These are phyloP conservation scores for Dicrostonyx torquatus DNA, from an alignment of 2,797 vertebrate genomes.

Conservation along the genomic window DNA sequence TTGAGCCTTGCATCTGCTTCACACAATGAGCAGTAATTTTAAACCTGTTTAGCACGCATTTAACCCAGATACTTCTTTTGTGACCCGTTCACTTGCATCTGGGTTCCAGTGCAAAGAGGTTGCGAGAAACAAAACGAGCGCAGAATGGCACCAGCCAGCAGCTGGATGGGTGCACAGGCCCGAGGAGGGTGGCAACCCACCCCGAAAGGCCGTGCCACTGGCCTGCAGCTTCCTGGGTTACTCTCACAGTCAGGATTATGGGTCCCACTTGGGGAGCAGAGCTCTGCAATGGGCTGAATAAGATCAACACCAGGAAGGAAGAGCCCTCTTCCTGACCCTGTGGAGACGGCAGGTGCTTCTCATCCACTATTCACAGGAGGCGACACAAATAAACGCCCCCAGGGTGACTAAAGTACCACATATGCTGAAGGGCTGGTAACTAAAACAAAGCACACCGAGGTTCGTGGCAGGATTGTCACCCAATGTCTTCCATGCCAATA, in stretches of 20 bases:
- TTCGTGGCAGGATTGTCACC: accelerated
- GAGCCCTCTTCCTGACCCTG: too few species aligned
- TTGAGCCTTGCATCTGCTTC: conserved; percentile 88
- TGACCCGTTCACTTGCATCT: conserved; percentile 87
- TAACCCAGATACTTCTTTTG: conserved; percentile 89
- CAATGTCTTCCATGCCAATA: background rate
- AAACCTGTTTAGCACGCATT: conserved; percentile 89
- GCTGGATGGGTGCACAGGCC: conserved; percentile 80
- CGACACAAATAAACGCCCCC: background rate
- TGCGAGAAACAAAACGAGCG: conserved; percentile 83
- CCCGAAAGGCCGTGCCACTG: background rate
- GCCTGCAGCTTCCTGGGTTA: background rate
- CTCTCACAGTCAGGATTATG: background rate
- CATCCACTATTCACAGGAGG: too few species aligned
- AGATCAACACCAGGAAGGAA: background rate
- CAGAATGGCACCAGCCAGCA: conserved; percentile 83
- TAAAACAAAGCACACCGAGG: background rate
- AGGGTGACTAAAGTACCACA: background rate
- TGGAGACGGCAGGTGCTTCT: background rate
- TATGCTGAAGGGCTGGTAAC: background rate
- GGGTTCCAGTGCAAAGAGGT: conserved; percentile 86
- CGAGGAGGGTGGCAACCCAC: background rate
- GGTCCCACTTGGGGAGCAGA: background rate
- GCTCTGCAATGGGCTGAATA: background rate
- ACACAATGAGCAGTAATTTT: conserved; percentile 89